phyloP scores from a whole-genome alignment of 2,797 vertebrate genomes.

The Tragelaphus eurycerus region DNA sequence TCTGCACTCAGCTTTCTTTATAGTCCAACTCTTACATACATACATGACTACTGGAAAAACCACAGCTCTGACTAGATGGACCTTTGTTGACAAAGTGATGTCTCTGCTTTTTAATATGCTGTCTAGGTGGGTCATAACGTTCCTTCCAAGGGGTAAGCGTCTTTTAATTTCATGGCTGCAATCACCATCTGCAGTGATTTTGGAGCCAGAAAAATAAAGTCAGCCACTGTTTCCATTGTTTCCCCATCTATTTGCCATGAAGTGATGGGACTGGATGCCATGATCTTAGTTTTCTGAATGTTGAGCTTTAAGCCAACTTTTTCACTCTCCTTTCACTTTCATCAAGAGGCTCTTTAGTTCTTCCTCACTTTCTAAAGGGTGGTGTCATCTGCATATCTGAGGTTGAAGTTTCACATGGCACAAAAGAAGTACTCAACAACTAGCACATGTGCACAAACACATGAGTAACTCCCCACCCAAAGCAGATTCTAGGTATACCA shows the following conservation, averaged over 20 bases:
- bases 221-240: background rate
- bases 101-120: background rate
- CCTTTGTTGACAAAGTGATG: background rate
- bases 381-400: background rate
- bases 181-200: background rate
- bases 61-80: background rate
- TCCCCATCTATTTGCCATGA: background rate
- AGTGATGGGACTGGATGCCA: background rate
- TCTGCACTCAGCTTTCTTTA: background rate
- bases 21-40: background rate
- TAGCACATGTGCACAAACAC: background rate
- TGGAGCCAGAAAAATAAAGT: background rate
- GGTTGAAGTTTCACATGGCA: background rate
- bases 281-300: background rate
- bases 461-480: background rate
- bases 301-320: background rate
- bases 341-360: background rate
- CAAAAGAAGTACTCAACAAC: background rate
- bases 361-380: background rate
- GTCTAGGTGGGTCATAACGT: background rate
- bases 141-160: background rate
- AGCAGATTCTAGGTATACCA: background rate
- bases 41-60: background rate
- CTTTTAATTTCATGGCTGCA: background rate
- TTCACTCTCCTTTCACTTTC: background rate